Evolutionary conservation across 2,888 invertebrate genomes (phyloP), one percentile per base, ranked within the genome.

Genomic region (Esperia sulphurella): DNA sequence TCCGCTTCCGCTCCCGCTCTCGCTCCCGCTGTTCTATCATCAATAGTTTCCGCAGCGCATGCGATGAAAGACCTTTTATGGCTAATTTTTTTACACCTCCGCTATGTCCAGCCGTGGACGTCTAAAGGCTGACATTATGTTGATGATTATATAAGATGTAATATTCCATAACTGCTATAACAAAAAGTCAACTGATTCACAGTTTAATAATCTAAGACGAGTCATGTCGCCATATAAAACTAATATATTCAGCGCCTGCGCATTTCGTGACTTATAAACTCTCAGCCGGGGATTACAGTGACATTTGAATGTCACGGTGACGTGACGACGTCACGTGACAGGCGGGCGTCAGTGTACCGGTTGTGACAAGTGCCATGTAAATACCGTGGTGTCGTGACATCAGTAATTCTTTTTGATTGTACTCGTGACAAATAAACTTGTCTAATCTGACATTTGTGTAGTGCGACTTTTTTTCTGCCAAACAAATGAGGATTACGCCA

Each of bases 191-290:
- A 56, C 55, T 59, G 58, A 60, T 57, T 63, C 61, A 61, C 57
- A 35, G 50, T 51, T 59, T 61, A 63, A 67, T 66, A 63, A 65
- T 71, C 59, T 61, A 61, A 61, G 59, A 54, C 55, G 60, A 73
- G 68, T 71, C 67, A 66, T 65, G 61, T 48, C 55, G 53, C 64
- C 49, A 61, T 65, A 58, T 65, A 58, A 65, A 63, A 68, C 63
- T 71, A 65, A 68, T 66, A 61, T 65, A 61, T 57, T 50, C 55
- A 43, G 42, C 45, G 31, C 44, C 50, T 41, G 13, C 6, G 6
- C 12, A 12, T 39, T 50, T 50, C 35, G 43, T 43, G 41, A 47
- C 42, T 48, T 40, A 46, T 38, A 29, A 44, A 12, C 35, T 35
- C 31, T 9, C 31, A 31, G 41, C 8, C 14, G 33, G 21, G 37